Evolutionary conservation across 2,888 invertebrate species (phyloP).

Genomic region (Sphaerophoria rueppellii): DNA sequence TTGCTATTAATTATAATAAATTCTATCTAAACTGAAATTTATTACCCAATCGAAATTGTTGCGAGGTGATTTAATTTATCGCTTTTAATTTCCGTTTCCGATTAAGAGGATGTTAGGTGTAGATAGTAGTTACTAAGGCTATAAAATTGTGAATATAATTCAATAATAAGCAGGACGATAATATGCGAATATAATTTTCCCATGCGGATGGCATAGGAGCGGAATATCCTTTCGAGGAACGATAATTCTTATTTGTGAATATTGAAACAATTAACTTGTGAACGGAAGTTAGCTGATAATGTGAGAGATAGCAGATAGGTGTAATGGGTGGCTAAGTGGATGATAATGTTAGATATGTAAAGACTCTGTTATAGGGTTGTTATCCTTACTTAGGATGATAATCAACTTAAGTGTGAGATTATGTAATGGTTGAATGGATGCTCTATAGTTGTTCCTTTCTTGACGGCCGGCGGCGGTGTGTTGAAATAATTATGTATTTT

Average conservation of each 20-base stretch:
- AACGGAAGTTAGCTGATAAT: slow-evolving; percentile 6
- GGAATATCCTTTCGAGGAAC: slow-evolving; percentile 42
- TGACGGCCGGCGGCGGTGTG: no score
- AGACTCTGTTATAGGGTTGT: no score
- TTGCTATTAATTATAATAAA: slow-evolving; percentile 59
- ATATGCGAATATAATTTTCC: neutral
- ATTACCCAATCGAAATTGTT: slow-evolving; percentile 45
- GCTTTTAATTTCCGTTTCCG: slow-evolving; percentile 64
- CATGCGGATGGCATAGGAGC: neutral
- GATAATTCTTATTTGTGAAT: slow-evolving; percentile 33
- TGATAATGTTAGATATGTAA: no score
- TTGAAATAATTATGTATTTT: no score
- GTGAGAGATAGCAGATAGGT: no score
- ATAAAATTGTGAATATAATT: neutral
- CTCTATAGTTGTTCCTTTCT: no score
- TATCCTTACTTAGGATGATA: no score
- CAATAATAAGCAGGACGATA: slow-evolving; percentile 8
- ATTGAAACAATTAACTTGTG: slow-evolving; percentile 43
- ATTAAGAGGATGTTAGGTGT: slow-evolving; percentile 53
- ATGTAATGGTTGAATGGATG: no score
- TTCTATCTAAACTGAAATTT: slow-evolving; percentile 57
- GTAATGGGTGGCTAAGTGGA: no score
- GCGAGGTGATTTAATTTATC: slow-evolving; percentile 65
- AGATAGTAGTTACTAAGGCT: neutral
- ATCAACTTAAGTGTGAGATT: no score